Conservation (phyloP, 37 sponge, comb jelly and placozoan species). For the Aphrocallistes beatrix region DNA sequence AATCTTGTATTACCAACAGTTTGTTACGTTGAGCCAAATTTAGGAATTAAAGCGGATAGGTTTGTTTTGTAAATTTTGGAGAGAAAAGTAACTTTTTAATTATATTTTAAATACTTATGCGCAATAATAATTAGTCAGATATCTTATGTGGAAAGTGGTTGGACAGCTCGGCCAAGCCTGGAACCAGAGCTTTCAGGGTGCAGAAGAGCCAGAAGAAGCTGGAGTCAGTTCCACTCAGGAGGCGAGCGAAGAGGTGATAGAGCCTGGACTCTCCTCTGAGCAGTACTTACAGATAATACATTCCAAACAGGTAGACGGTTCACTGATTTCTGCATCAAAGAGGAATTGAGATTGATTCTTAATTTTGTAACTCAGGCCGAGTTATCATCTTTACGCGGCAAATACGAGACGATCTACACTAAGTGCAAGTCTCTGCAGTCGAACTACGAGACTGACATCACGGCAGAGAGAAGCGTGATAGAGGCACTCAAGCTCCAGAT, state of each 20-base stretch:
- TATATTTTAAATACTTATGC: too few relatives aligned
- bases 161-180: background rate
- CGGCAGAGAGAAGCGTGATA: background rate
- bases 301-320: background rate
- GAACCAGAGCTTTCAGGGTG: background rate
- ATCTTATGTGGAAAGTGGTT: slow-evolving; percentile 8
- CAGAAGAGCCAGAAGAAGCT: background rate
- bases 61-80: too few relatives aligned
- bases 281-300: background rate
- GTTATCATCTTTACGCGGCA: background rate
- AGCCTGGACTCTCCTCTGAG: background rate
- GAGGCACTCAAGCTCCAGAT: background rate
- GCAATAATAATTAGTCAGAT: too few relatives aligned
- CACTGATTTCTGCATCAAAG: background rate
- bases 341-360: background rate
- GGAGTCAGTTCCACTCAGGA: slow-evolving; percentile 7
- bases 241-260: background rate
- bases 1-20: too few relatives aligned
- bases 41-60: too few relatives aligned
- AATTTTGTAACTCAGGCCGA: background rate
- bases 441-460: background rate
- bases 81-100: too few relatives aligned
- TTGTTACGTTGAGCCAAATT: too few relatives aligned
- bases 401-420: background rate
- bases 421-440: background rate